These are phyloP conservation scores for Teleogryllus occipitalis DNA, from an alignment of 1,140 invertebrate genomes.

Conservation along the genomic window DNA sequence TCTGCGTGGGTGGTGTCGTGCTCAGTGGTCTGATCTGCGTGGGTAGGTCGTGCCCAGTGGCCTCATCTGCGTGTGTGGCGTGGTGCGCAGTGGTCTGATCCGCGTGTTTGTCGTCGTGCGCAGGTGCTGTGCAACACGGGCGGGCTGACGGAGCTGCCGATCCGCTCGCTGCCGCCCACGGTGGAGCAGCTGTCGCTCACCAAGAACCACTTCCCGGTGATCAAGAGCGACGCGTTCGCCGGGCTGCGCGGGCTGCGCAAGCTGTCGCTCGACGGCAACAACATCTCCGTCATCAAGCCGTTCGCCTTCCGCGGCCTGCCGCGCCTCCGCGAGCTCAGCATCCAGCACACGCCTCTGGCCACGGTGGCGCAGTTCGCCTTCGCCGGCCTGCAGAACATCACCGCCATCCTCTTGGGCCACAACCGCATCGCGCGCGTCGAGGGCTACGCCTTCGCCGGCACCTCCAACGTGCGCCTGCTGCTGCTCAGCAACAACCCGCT, in stretches of 20 bases:
- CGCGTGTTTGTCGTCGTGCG: too few species aligned
- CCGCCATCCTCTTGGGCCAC: constrained; percentile 61
- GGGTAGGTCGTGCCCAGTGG: too few species aligned
- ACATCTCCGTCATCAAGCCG: constrained; percentile 65
- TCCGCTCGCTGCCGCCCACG: constrained; percentile 54
- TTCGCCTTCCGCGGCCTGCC: constrained; percentile 74
- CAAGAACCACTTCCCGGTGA: constrained; percentile 66
- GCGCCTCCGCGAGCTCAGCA: constrained; percentile 63
- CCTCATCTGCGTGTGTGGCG: too few species aligned
- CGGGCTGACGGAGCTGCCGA: constrained; percentile 64
- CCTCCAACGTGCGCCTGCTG: constrained; percentile 66
- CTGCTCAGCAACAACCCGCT: constrained; percentile 69
- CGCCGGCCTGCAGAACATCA: constrained; percentile 70
- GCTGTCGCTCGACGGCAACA: constrained; percentile 68
- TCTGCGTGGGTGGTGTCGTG: too few species aligned
- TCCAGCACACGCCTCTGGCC: constrained; percentile 68
- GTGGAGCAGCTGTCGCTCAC: constrained; percentile 73
- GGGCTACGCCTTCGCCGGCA: constrained; percentile 71
- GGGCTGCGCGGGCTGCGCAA: constrained; percentile 60
- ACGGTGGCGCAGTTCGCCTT: constrained; percentile 70
- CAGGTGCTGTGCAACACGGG: constrained; percentile 81
- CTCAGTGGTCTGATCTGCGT: too few species aligned
- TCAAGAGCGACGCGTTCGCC: constrained; percentile 68
- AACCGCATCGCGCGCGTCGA: constrained; percentile 71
- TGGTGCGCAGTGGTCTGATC: too few species aligned